Conservation (phyloP, 1,140 invertebrate species). For the Oppia nitens region DNA sequence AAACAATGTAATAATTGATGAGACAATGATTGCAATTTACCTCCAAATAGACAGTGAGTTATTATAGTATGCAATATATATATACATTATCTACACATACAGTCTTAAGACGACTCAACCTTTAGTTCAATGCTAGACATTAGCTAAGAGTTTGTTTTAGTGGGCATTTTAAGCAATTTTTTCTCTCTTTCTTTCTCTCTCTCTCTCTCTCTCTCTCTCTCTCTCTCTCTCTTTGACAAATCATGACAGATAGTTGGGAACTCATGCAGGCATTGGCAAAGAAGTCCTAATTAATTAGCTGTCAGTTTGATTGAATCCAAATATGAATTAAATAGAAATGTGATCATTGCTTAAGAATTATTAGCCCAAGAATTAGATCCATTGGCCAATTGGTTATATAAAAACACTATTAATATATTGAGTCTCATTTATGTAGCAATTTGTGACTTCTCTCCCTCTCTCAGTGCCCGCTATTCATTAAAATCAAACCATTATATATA, state of each 20-base stretch:
- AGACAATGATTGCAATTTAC: neutral
- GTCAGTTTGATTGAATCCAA: neutral
- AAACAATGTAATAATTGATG: neutral
- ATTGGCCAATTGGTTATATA: neutral
- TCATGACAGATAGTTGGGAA: neutral
- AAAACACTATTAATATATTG: neutral
- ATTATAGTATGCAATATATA: neutral
- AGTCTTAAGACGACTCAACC: neutral
- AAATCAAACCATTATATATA: neutral
- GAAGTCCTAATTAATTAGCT: neutral
- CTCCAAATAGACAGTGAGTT: neutral
- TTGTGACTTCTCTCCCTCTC: neutral
- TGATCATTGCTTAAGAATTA: neutral
- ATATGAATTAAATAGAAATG: neutral
- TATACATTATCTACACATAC: too few relatives aligned
- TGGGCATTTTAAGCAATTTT: neutral
- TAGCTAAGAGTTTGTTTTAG: neutral
- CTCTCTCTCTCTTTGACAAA: neutral
- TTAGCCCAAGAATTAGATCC: neutral
- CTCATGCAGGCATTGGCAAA: neutral
- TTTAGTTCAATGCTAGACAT: neutral
- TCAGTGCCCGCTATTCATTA: neutral
- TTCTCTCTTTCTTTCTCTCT: too few relatives aligned
- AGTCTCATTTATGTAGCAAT: too few relatives aligned
- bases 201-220: too few relatives aligned